phyloP scores from a whole-genome alignment of 2,888 invertebrate species.

The Drosophila formosana region DNA sequence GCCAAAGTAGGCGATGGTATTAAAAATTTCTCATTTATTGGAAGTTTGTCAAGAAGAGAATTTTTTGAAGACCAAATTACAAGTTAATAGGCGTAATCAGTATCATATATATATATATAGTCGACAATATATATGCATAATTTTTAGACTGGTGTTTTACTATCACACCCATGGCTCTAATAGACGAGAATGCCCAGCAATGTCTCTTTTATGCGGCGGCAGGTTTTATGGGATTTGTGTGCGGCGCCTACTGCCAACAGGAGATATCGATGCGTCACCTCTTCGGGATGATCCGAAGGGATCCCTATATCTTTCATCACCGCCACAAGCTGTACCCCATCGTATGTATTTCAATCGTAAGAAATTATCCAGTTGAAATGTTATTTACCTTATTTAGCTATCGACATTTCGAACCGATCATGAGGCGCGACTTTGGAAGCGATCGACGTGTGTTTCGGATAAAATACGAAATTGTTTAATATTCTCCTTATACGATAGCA shows the following conservation, averaged over 20 bases:
- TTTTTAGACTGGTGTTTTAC: background rate
- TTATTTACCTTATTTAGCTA: slow-evolving; percentile 32
- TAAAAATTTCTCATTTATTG: background rate
- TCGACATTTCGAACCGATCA: slow-evolving; percentile 58
- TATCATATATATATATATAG: background rate
- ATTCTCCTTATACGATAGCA: slow-evolving; percentile 42
- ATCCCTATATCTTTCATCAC: slow-evolving; percentile 64
- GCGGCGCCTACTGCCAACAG: slow-evolving; percentile 63
- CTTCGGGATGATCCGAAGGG: slow-evolving; percentile 43
- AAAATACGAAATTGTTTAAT: slow-evolving; percentile 44
- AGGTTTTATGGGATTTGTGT: slow-evolving; percentile 59
- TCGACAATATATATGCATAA: background rate
- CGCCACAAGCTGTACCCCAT: slow-evolving; percentile 62
- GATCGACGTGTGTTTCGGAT: slow-evolving; percentile 26
- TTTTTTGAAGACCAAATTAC: slow-evolving; percentile 31
- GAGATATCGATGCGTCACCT: slow-evolving; percentile 54
- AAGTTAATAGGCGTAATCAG: slow-evolving; percentile 19
- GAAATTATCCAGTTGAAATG: background rate
- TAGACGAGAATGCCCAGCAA: slow-evolving; percentile 41
- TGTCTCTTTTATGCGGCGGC: slow-evolving; percentile 52
- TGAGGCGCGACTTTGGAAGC: slow-evolving; percentile 58
- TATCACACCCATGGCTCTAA: slow-evolving; percentile 1
- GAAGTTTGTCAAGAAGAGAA: slow-evolving; percentile 8
- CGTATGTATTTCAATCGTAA: slow-evolving; percentile 36
- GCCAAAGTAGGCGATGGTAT: slow-evolving; percentile 16